A percentile compares a stretch with the other conserved stretches of the same genome.
phyloP scores from a whole-genome alignment of 2,113 vertebrate genomes.

The Psittacus erithacus region DNA sequence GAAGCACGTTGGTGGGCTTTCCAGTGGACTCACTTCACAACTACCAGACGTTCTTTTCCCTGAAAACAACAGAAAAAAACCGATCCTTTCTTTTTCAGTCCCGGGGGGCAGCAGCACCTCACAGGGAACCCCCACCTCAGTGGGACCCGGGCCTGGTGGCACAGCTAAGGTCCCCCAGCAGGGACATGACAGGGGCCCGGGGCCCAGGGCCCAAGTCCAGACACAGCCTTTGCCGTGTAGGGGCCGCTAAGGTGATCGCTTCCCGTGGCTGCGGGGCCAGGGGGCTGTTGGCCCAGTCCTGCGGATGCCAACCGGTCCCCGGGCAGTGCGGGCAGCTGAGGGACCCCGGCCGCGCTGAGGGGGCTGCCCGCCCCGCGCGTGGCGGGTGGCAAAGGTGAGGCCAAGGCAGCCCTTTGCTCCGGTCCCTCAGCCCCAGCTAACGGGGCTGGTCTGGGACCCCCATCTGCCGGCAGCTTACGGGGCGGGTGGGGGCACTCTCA shows the following conservation, averaged over 20 bases:
- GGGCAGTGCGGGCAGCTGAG: not conserved
- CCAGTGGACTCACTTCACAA: conserved; percentile 48
- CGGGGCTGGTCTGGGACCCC: not conserved
- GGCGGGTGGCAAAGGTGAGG: not conserved
- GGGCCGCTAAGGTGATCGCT: not conserved
- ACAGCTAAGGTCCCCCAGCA: accelerated
- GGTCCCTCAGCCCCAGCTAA: not conserved
- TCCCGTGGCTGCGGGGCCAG: not conserved
- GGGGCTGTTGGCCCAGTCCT: not conserved
- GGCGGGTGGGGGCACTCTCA: not conserved
- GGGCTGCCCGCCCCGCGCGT: not conserved
- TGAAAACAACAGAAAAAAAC: not conserved
- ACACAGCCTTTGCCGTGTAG: accelerated
- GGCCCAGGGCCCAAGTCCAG: too few species aligned
- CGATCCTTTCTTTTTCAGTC: not conserved
- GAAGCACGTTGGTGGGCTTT: not conserved
- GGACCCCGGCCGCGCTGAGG: not conserved
- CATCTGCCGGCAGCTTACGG: not conserved
- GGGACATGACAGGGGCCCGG: not conserved
- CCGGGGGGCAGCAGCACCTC: not conserved
- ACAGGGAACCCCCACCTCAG: too few species aligned
- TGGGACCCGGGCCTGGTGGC: accelerated
- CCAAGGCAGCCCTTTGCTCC: not conserved
- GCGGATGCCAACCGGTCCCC: accelerated
- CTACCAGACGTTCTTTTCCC: conserved; percentile 17